Evolutionary conservation across 2,888 invertebrate genomes (phyloP).

Genomic region (Thera britannica): DNA sequence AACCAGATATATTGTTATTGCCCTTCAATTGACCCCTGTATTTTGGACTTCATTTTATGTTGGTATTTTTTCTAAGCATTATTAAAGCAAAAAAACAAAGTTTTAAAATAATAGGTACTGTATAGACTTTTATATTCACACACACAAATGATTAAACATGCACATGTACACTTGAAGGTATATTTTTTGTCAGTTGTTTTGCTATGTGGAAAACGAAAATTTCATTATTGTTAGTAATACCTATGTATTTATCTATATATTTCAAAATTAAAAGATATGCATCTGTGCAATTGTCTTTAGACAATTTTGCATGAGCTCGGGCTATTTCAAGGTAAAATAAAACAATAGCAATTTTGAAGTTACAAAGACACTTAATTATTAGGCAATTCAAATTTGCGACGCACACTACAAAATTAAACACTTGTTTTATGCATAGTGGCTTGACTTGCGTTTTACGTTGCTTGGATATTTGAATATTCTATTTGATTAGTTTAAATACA

Average conservation of each 20-base stretch:
- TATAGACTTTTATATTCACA: too few relatives aligned
- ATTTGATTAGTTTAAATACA: too few relatives aligned
- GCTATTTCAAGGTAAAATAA: conserved; percentile 15
- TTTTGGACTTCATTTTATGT: too few relatives aligned
- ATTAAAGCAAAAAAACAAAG: too few relatives aligned
- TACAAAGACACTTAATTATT: conserved; percentile 4
- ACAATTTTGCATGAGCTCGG: conserved; percentile 11
- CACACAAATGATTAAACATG: too few relatives aligned
- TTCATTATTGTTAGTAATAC: not conserved
- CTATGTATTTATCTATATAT: not conserved
- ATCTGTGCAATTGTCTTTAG: conserved; percentile 3
- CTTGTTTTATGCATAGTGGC: not conserved
- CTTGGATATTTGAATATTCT: not conserved
- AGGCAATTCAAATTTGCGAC: conserved; percentile 1
- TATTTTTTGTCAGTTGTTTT: too few relatives aligned
- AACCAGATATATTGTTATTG: too few relatives aligned
- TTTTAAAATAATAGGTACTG: too few relatives aligned
- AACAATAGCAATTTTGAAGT: conserved; percentile 9
- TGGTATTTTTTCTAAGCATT: too few relatives aligned
- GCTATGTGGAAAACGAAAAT: not conserved
- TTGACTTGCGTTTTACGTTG: not conserved
- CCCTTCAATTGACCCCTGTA: too few relatives aligned
- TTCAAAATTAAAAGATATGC: not conserved
- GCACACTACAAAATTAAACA: not conserved
- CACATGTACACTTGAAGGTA: too few relatives aligned